A percentile compares a stretch with the other conserved stretches of the same genome.
phyloP scores from a whole-genome alignment of 2,888 invertebrate genomes.

The Boloria selene region DNA sequence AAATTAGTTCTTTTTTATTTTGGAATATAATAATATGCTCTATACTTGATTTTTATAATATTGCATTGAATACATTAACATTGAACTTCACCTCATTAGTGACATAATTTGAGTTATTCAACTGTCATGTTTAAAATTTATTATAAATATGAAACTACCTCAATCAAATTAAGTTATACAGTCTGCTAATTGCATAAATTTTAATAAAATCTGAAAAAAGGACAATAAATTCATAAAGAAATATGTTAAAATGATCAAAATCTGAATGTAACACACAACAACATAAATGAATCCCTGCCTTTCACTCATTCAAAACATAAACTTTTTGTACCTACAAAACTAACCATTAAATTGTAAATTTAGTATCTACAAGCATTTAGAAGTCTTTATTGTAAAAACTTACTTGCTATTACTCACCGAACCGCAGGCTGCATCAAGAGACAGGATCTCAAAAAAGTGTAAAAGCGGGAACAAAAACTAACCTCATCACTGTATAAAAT shows the following conservation, averaged over 20 bases:
- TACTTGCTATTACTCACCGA: constrained; percentile 77
- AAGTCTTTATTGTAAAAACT: constrained; percentile 63
- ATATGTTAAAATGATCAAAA: neutral
- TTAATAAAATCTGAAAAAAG: too few relatives aligned
- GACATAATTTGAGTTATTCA: neutral
- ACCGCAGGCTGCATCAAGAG: constrained; percentile 61
- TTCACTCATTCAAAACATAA: constrained; percentile 39
- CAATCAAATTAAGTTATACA: neutral
- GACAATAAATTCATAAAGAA: neutral
- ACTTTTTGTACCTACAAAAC: constrained; percentile 12
- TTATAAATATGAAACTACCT: neutral
- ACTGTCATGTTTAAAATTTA: neutral
- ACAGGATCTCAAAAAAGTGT: constrained; percentile 51
- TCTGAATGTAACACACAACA: constrained; percentile 30
- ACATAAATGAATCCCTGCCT: constrained; percentile 34
- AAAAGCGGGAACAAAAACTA: constrained; percentile 79
- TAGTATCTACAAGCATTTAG: constrained; percentile 49
- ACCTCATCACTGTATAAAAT: constrained; percentile 67
- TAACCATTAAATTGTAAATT: neutral
- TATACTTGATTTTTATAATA: too few relatives aligned
- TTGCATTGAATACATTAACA: neutral
- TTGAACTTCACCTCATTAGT: constrained; percentile 1
- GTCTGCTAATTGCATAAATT: neutral
- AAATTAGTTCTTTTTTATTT: too few relatives aligned
- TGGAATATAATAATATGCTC: too few relatives aligned